phyloP scores from a whole-genome alignment of 2,888 invertebrate genomes.

The Cabera pusaria region DNA sequence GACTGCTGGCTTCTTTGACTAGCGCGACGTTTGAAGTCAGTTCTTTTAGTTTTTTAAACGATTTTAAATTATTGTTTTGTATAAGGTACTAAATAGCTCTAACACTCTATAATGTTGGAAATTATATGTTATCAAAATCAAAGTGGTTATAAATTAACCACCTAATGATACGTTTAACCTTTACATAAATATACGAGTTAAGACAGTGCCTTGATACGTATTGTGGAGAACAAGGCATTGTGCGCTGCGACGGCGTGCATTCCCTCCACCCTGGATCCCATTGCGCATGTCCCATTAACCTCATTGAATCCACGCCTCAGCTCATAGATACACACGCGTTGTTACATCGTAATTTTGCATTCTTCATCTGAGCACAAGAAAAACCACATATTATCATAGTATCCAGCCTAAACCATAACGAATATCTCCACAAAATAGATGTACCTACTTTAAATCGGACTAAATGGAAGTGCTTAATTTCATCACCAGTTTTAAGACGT shows the following conservation, averaged over 20 bases:
- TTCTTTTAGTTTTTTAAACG: no score
- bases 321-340: slow-evolving; percentile 60
- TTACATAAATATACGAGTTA: no score
- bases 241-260: slow-evolving; percentile 25
- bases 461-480: slow-evolving; percentile 27
- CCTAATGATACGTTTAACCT: no score
- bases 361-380: slow-evolving; percentile 40
- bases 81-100: no score
- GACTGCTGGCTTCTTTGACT: no score
- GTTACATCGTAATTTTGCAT: slow-evolving; percentile 45
- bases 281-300: slow-evolving; percentile 80
- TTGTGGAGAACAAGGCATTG: no score
- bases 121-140: no score
- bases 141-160: no score
- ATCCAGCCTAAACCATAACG: slow-evolving; percentile 24
- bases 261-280: slow-evolving; percentile 31
- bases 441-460: slow-evolving; percentile 7
- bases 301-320: slow-evolving; percentile 75
- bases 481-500: slow-evolving; percentile 13
- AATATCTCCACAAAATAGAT: slow-evolving; percentile 6
- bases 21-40: no score
- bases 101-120: no score
- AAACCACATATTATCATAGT: slow-evolving; percentile 15
- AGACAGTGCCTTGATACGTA: no score
- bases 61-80: no score